phyloP scores from a whole-genome alignment of 2,888 invertebrate genomes.

The Geophilus truncorum region DNA sequence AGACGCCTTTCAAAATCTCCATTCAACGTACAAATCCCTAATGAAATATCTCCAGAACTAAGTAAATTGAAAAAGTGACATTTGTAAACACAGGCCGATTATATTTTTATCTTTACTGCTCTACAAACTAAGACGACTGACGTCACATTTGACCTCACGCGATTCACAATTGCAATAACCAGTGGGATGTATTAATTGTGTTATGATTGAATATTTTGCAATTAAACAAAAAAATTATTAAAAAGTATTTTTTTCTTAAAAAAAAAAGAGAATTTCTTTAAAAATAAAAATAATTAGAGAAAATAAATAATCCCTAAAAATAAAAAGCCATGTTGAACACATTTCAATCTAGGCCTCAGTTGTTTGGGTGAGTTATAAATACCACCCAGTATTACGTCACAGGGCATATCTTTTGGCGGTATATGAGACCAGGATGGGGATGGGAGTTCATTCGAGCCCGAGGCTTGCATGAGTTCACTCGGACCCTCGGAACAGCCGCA shows the following conservation, averaged over 20 bases:
- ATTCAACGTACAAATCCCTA: background rate
- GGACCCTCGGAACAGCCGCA: background rate
- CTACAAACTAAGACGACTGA: background rate
- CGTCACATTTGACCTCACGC: background rate
- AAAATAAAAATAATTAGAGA: too few relatives aligned
- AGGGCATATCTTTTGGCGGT: background rate
- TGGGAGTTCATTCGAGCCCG: slow-evolving; percentile 18
- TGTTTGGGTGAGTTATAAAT: slow-evolving; percentile 24
- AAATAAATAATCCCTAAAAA: too few relatives aligned
- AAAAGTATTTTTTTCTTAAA: background rate
- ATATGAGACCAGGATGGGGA: slow-evolving; percentile 14
- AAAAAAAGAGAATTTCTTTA: background rate
- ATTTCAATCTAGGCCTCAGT: slow-evolving; percentile 25
- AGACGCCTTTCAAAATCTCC: too few relatives aligned
- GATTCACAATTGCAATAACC: background rate
- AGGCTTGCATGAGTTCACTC: slow-evolving; percentile 21
- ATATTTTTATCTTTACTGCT: slow-evolving; percentile 20
- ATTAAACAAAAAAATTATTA: background rate
- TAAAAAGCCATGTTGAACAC: background rate
- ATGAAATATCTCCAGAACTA: background rate
- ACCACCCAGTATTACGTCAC: background rate
- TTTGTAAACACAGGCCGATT: background rate
- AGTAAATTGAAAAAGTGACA: background rate
- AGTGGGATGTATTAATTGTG: background rate
- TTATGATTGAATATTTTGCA: background rate